Base-by-base conservation (phyloP, 2,797 vertebrate species). In the Falco novaeseelandiae region DNA sequence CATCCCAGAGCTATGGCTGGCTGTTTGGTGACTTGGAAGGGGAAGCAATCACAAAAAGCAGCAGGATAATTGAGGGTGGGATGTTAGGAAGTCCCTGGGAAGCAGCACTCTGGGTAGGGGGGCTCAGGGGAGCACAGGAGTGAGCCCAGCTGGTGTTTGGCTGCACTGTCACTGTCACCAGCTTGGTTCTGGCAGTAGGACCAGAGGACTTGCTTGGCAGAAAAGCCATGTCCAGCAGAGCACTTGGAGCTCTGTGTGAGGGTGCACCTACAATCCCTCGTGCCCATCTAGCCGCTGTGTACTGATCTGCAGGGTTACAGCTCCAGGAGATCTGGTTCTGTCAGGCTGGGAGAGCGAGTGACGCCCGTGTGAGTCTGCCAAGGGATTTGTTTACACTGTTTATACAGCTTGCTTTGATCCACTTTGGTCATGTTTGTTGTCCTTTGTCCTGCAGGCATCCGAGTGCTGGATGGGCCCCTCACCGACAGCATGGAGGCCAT, bases 401-500 rank as follows among this genome's bases (percentile, higher is more conserved):
- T 14, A 0, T 7, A 9, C 52, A 52, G 54, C 70, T 73, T 9
- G 0, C 42, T 6, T 10, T 15, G 87, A 34, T 29, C 49, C 3
- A 0, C 14, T 16, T 14, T 0, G 3, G 29, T 49, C 65, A 12
- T 1, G 0, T 9, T 30, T 10, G 1, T 14, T 48, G 21, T 58
- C 14, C 82, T 70, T 18, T 70, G 38, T n/a, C 81, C 62, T 10
- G 34, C 95, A 99, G 99, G 99, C 88, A 99, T 99, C 97, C 97
- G 99, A 38, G 99, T 99, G 29, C 98, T 99, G 93, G 99, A 99
- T 0, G 99, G 99, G 49, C 99, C 99, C 0, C 98, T 99, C 54
- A 99, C 99, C 0, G 99, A 99, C 98, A 99, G 99, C 97, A 99
- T 99, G 98, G 99, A 99, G 97, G 99, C 99, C 2, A 97, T 99